phyloP scores from a whole-genome alignment of 1,140 invertebrate species.

The Zophobas morio region DNA sequence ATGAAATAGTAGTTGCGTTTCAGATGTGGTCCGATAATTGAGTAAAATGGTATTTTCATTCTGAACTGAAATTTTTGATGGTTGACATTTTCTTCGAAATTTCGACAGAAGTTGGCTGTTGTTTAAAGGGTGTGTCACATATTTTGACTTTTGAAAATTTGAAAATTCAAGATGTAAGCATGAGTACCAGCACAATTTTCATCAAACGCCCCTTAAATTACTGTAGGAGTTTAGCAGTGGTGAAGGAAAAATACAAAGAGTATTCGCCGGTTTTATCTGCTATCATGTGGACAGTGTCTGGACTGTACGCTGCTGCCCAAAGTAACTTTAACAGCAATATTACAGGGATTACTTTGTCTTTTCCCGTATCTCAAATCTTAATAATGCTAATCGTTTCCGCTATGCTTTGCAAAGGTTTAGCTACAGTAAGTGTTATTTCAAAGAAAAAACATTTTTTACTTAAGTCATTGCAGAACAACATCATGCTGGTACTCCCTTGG shows the following conservation, averaged over 20 bases:
- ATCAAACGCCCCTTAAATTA: slow-evolving; percentile 13
- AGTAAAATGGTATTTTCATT: slow-evolving; percentile 62
- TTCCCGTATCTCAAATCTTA: not conserved
- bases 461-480: not conserved
- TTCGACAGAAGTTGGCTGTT: slow-evolving; percentile 22
- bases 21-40: slow-evolving; percentile 56
- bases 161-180: slow-evolving; percentile 9
- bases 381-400: not conserved
- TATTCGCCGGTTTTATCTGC: not conserved
- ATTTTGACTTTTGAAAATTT: slow-evolving; percentile 30
- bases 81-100: slow-evolving; percentile 24
- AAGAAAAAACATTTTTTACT: not conserved
- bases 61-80: slow-evolving; percentile 35
- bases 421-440: not conserved
- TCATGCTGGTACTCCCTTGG: slow-evolving; percentile 7
- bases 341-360: slow-evolving; percentile 15
- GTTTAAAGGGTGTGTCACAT: slow-evolving; percentile 3
- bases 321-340: not conserved
- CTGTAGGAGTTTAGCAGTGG: slow-evolving; percentile 2
- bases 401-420: slow-evolving; percentile 3
- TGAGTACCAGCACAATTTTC: slow-evolving; percentile 25
- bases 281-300: slow-evolving; percentile 9
- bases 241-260: slow-evolving; percentile 18
- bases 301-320: slow-evolving; percentile 2
- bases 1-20: slow-evolving; percentile 54